A percentile compares a stretch with the other conserved stretches of the same genome.
These are phyloP conservation scores for Callitettix versicolor DNA, from an alignment of 1,140 invertebrate genomes.

Conservation along the genomic window DNA sequence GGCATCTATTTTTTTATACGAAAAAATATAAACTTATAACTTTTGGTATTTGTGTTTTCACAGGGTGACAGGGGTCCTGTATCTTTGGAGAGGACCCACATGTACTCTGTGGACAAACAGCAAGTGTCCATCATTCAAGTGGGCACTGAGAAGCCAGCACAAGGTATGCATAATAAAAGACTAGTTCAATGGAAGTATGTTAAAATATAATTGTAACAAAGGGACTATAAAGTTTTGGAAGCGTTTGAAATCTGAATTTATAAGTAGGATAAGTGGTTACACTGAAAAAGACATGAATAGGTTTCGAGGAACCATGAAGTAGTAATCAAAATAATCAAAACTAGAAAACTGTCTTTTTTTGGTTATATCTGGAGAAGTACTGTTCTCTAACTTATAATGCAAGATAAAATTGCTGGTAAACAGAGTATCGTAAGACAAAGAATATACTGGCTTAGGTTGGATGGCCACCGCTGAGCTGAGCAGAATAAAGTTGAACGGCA, in stretches of 20 bases:
- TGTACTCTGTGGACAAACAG: constrained; percentile 57
- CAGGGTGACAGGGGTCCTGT: constrained; percentile 6
- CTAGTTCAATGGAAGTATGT: background rate
- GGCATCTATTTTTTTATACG: too few relatives aligned
- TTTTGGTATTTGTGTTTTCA: background rate
- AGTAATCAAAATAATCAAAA: background rate
- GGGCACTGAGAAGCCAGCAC: constrained; percentile 28
- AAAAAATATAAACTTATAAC: too few relatives aligned
- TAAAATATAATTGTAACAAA: background rate
- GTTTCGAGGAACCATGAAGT: background rate
- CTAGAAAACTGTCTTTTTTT: background rate
- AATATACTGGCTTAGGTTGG: too few relatives aligned
- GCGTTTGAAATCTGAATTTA: background rate
- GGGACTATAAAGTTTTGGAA: background rate
- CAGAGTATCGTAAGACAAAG: too few relatives aligned
- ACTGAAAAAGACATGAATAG: constrained; percentile 19
- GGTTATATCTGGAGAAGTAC: too few relatives aligned
- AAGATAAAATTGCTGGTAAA: too few relatives aligned
- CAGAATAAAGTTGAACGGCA: too few relatives aligned
- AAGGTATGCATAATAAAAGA: constrained; percentile 7
- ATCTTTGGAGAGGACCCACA: constrained; percentile 46
- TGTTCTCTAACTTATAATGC: too few relatives aligned
- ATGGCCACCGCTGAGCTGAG: too few relatives aligned
- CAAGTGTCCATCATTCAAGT: constrained; percentile 56
- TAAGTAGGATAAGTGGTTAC: constrained; percentile 13